Evolutionary conservation across 2,888 invertebrate genomes (phyloP).

Genomic region (Trissonchulus sp.): DNA sequence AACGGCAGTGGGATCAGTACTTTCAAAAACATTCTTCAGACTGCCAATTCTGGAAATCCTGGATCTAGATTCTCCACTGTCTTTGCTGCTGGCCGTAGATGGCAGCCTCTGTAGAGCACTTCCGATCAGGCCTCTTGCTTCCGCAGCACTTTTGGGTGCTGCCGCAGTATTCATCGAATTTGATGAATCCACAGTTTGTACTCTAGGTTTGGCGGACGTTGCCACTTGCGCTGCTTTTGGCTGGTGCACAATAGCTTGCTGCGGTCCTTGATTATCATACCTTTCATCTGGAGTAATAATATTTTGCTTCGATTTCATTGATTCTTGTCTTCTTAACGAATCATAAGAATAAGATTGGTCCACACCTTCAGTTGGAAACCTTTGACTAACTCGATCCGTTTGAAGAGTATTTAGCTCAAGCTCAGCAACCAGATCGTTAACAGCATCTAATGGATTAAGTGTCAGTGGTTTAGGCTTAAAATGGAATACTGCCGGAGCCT

Average conservation of each 20-base stretch:
- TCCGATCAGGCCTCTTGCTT: neutral
- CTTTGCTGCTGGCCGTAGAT: neutral
- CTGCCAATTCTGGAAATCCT: neutral
- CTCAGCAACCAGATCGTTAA: slow-evolving; percentile 14
- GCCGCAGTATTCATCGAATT: neutral
- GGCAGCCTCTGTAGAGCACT: neutral
- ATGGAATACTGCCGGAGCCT: neutral
- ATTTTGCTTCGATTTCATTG: too few relatives aligned
- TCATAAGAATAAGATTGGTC: neutral
- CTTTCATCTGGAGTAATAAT: too few relatives aligned
- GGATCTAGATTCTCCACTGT: neutral
- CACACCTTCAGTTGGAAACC: neutral
- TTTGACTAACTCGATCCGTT: neutral
- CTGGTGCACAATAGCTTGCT: neutral
- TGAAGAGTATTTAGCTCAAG: neutral
- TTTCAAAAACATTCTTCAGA: neutral
- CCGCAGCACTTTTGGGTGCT: neutral
- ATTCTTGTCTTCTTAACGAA: too few relatives aligned
- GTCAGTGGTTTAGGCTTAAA: neutral
- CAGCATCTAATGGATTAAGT: neutral
- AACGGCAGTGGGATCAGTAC: too few relatives aligned
- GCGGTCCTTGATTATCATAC: neutral
- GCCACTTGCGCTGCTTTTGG: neutral
- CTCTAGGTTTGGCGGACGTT: neutral
- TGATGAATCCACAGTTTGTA: neutral